phyloP scores from a whole-genome alignment of 2,888 invertebrate genomes.

The Napeogenes sylphis region DNA sequence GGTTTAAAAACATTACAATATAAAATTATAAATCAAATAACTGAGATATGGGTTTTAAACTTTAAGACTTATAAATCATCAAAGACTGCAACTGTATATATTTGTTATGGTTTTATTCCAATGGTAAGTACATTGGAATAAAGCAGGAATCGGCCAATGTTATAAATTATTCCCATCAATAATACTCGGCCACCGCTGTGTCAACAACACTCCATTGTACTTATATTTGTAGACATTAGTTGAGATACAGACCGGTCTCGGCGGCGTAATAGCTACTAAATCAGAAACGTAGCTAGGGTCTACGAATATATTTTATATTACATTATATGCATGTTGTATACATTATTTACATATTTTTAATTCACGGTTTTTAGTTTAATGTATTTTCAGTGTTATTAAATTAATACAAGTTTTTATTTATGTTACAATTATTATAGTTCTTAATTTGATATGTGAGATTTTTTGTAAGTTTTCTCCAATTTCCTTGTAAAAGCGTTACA shows the following conservation, averaged over 20 bases:
- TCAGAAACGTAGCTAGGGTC: slow-evolving; percentile 26
- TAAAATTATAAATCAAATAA: too few species aligned
- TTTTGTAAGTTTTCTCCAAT: too few species aligned
- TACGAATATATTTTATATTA: too few species aligned
- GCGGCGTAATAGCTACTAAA: slow-evolving; percentile 38
- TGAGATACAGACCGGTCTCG: slow-evolving; percentile 39
- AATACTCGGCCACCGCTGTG: slow-evolving; percentile 61
- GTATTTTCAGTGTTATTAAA: too few species aligned
- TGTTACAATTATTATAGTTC: too few species aligned
- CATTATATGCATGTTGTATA: not conserved
- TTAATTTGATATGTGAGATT: too few species aligned
- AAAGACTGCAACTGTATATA: slow-evolving; percentile 63
- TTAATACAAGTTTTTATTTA: too few species aligned
- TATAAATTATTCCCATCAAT: slow-evolving; percentile 74
- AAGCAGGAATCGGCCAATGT: slow-evolving; percentile 55
- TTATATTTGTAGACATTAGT: slow-evolving; percentile 50
- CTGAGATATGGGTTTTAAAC: too few species aligned
- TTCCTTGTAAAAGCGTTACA: too few species aligned
- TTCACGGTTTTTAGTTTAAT: too few species aligned
- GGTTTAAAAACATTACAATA: too few species aligned
- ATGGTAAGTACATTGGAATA: slow-evolving; percentile 46
- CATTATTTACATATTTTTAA: too few species aligned
- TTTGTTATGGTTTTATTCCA: slow-evolving; percentile 65
- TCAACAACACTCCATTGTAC: slow-evolving; percentile 61
- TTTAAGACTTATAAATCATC: slow-evolving; percentile 56